Evolutionary conservation across 53 echinoderm and acorn worm genomes (phyloP), one percentile per base, ranked within the genome.

Genomic region (Actinopyga echinites): DNA sequence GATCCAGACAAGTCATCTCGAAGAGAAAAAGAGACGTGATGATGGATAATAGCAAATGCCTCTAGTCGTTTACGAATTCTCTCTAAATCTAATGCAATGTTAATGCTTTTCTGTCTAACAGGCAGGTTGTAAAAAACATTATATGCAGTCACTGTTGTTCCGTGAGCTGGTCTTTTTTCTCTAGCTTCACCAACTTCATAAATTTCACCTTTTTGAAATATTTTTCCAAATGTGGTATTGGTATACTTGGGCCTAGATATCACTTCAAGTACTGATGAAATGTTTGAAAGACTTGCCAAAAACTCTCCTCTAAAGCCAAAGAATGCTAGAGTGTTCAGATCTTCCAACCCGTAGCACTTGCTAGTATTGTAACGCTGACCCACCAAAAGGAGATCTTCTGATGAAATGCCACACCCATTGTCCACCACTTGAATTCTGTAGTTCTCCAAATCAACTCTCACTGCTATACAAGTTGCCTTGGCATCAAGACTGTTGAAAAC

Each of bases 291-390:
- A 83, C 94, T 99, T 8, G 99, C 92, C 49, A 99, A 82, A 22
- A 94, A 92, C 75, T 99, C 99, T 30, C 99, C 99, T 69, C 99
- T 82, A 68, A 89, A 99, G 22, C 99, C 99, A 92, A 91, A 95
- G 49, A 79, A 75, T 57, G 86, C 58, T 22, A 94, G 69, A 22
- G 83, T 84, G 15, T 92, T 89, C 43, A 95, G 67, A 64, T 95
- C 99, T 69, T 90, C 65, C 25, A 91, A 56, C 35, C 84, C 40
- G 71, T 90, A 90, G 85, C 94, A 95, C 85, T 99, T 99, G 60
- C 99, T 99, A 37, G 99, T 99, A 24, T 91, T 87, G 63, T 99
- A 99, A 35, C 94, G 74, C 35, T 92, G 88, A 26, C 99, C 99
- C 44, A 94, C 66, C 57, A 79, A 57, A 17, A 64, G 56, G 64